A percentile compares a stretch with the other conserved stretches of the same genome.
Evolutionary conservation across 2,113 vertebrate species (phyloP).

Genomic region (Thunnus maccoyii): DNA sequence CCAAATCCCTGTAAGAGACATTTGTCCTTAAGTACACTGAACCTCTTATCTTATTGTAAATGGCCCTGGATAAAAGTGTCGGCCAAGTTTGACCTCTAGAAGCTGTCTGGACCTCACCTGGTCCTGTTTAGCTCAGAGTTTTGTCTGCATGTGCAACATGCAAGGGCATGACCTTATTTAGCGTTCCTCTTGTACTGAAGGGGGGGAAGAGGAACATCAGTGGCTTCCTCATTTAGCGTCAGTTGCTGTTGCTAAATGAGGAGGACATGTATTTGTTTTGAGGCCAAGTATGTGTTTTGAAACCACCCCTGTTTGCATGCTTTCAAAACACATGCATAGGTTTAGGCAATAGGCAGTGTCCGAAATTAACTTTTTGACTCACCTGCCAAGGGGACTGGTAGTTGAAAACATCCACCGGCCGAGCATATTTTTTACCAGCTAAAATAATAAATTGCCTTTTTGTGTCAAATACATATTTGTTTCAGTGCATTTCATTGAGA

Average conservation of each 20-base stretch:
- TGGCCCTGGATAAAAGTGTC: neutral
- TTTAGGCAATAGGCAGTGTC: neutral
- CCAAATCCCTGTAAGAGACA: neutral
- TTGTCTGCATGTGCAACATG: slow-evolving; percentile 38
- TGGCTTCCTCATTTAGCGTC: slow-evolving; percentile 3
- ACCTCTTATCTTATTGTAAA: slow-evolving; percentile 6
- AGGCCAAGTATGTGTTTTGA: slow-evolving; percentile 27
- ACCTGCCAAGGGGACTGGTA: no score
- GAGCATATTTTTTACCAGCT: no score
- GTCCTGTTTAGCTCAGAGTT: slow-evolving; percentile 32
- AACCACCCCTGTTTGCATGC: slow-evolving; percentile 32
- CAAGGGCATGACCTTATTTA: slow-evolving; percentile 41
- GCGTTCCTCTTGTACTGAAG: slow-evolving; percentile 17
- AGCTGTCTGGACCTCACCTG: slow-evolving; percentile 5
- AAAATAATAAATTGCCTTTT: no score
- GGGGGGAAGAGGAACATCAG: neutral
- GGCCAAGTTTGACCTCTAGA: neutral
- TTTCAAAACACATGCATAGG: slow-evolving; percentile 24
- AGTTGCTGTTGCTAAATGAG: slow-evolving; percentile 39
- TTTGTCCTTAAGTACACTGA: neutral
- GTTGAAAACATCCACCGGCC: no score
- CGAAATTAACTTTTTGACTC: no score
- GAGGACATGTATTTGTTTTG: slow-evolving; percentile 36
- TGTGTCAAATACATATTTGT: no score
- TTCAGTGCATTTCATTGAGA: no score